Percentiles rank a stretch among this genome's conserved stretches.
These are phyloP conservation scores for Podarcis siculus DNA, from an alignment of 2,797 vertebrate genomes.

Conservation along the genomic window DNA sequence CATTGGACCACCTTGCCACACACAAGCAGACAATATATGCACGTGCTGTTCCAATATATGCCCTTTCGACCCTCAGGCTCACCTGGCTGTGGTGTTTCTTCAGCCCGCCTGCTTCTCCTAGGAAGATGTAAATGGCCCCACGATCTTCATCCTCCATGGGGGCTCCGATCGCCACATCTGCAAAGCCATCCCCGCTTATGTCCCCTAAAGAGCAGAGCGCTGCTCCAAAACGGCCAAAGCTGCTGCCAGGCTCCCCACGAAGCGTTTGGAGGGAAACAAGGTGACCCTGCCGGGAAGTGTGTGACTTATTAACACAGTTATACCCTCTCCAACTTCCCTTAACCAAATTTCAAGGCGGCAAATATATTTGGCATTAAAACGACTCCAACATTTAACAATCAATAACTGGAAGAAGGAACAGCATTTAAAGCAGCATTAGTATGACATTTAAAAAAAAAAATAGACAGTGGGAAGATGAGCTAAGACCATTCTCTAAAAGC, in stretches of 20 bases:
- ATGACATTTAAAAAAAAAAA: background rate
- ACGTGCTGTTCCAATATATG: too few relatives aligned
- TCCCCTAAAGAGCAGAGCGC: slow-evolving; percentile 82
- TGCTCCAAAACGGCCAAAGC: slow-evolving; percentile 79
- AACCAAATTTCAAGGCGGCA: background rate
- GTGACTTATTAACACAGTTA: background rate
- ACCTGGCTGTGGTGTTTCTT: slow-evolving; percentile 76
- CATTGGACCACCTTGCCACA: background rate
- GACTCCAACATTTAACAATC: background rate
- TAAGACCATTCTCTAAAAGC: background rate
- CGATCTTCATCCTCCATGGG: slow-evolving; percentile 82
- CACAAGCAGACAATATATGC: background rate
- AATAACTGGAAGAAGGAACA: background rate
- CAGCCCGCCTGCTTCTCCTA: slow-evolving; percentile 74
- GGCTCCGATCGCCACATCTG: slow-evolving; percentile 86
- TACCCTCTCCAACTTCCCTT: background rate
- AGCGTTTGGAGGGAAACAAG: slow-evolving; percentile 55
- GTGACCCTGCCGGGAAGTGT: slow-evolving; percentile 55
- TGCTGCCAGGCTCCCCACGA: slow-evolving; percentile 58
- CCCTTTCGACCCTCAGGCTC: background rate
- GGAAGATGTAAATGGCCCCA: slow-evolving; percentile 86
- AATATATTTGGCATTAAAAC: background rate
- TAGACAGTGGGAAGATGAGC: background rate
- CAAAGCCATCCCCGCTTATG: slow-evolving; percentile 83
- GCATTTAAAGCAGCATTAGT: background rate